A percentile compares a stretch with the other conserved stretches of the same genome.
phyloP scores from a whole-genome alignment of 2,888 invertebrate species.

The Drosophila algonquin region DNA sequence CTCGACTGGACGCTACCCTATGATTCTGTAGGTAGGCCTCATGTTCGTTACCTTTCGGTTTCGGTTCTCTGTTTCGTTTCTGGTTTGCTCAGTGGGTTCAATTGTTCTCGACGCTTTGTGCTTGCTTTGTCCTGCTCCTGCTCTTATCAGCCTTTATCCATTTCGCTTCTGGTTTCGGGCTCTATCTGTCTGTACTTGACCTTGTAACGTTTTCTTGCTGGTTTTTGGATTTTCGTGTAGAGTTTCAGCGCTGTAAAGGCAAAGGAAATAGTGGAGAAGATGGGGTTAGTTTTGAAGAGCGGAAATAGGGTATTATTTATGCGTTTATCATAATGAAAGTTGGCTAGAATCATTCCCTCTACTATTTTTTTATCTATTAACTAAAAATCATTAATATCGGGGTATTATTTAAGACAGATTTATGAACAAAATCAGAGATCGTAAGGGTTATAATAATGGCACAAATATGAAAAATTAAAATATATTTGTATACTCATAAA shows the following conservation, averaged over 20 bases:
- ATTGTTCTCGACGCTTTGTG: slow-evolving; percentile 68
- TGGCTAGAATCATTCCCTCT: fast-evolving
- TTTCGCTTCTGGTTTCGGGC: background rate
- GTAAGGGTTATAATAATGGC: too few species aligned
- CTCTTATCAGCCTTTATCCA: background rate
- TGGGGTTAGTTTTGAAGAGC: background rate
- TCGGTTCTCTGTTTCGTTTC: slow-evolving; percentile 32
- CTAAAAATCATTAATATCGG: background rate
- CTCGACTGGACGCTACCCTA: slow-evolving; percentile 52
- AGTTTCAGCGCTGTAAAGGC: slow-evolving; percentile 52
- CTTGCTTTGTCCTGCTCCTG: slow-evolving; percentile 12
- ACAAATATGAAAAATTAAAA: too few species aligned
- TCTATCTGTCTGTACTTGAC: slow-evolving; percentile 47
- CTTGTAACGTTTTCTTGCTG: slow-evolving; percentile 26
- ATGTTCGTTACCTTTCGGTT: slow-evolving; percentile 39
- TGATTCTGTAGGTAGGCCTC: slow-evolving; percentile 53
- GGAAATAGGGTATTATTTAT: background rate
- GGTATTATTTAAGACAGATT: fast-evolving
- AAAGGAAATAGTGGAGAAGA: background rate
- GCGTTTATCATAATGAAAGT: background rate
- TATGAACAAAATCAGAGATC: background rate
- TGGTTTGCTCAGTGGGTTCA: slow-evolving; percentile 78
- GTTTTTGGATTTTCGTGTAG: slow-evolving; percentile 56
- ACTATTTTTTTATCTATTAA: too few species aligned
- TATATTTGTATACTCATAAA: too few species aligned